phyloP scores from a whole-genome alignment of 2,888 invertebrate genomes.

The Sinopyrophorus schimmeli region DNA sequence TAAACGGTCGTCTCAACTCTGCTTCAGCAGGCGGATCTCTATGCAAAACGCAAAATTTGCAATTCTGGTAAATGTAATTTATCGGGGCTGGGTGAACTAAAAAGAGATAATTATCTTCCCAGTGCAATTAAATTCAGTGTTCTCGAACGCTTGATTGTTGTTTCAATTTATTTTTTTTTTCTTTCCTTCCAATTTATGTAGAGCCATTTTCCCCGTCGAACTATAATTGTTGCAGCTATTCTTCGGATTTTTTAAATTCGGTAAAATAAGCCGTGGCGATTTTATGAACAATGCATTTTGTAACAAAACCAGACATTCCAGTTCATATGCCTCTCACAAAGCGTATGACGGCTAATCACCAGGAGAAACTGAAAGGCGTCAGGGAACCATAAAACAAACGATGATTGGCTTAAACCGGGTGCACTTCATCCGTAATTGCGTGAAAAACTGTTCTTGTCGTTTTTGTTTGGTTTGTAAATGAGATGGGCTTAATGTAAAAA shows the following conservation, averaged over 20 bases:
- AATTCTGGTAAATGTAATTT: constrained; percentile 29
- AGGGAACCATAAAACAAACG: constrained; percentile 38
- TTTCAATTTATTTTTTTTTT: too few species aligned
- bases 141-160: too few species aligned
- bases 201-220: too few species aligned
- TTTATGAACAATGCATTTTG: constrained; percentile 15
- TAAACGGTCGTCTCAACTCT: constrained; percentile 34
- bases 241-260: too few species aligned
- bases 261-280: too few species aligned
- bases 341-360: constrained; percentile 23
- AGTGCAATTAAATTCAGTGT: constrained; percentile 23
- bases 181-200: too few species aligned
- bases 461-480: constrained; percentile 38
- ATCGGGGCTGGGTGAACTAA: constrained; percentile 28
- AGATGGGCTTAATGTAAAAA: constrained; percentile 33
- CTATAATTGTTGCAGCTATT: too few species aligned
- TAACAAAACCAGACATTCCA: constrained; percentile 19
- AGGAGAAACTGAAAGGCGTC: constrained; percentile 21
- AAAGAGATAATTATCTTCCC: constrained; percentile 30
- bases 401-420: constrained; percentile 38
- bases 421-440: constrained; percentile 41
- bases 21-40: constrained; percentile 27
- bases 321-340: constrained; percentile 22
- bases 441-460: constrained; percentile 37
- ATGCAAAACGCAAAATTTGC: constrained; percentile 33